These are phyloP conservation scores for Cheilosia pagana DNA, from an alignment of 2,888 invertebrate genomes.

Conservation along the genomic window DNA sequence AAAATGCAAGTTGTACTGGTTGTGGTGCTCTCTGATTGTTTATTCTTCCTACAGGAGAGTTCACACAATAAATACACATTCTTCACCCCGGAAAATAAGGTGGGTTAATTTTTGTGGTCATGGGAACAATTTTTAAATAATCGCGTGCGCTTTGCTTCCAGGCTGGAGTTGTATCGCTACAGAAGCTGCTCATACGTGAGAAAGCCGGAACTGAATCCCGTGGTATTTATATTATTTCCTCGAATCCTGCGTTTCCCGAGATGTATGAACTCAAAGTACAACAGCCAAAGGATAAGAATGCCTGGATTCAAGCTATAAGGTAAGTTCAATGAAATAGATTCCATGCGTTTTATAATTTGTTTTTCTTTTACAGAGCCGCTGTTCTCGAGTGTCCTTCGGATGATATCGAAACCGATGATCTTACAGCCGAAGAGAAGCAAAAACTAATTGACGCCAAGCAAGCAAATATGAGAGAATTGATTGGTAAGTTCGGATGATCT, in stretches of 20 bases:
- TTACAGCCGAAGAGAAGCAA: conserved; percentile 91
- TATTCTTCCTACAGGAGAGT: conserved; percentile 95
- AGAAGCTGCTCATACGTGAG: conserved; percentile 95
- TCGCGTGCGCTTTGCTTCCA: conserved; percentile 80
- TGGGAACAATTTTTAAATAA: neutral
- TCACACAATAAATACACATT: conserved; percentile 95
- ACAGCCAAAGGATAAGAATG: conserved; percentile 93
- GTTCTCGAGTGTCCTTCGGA: conserved; percentile 93
- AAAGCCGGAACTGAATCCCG: conserved; percentile 95
- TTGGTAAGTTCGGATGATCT: conserved; percentile 85
- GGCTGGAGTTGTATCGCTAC: conserved; percentile 96
- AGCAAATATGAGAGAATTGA: conserved; percentile 91
- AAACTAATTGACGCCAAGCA: conserved; percentile 90
- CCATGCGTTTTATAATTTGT: too few relatives aligned
- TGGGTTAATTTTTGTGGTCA: conserved; percentile 79
- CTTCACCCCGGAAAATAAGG: conserved; percentile 97
- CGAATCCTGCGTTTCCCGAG: conserved; percentile 95
- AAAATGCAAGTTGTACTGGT: conserved; percentile 95
- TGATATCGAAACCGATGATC: conserved; percentile 89
- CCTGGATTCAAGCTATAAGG: conserved; percentile 95
- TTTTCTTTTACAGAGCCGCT: conserved; percentile 85
- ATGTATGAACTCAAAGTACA: conserved; percentile 97
- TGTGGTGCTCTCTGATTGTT: conserved; percentile 94
- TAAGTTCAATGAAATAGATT: neutral
- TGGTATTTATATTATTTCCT: conserved; percentile 96